These are phyloP conservation scores for Centropus unirufus DNA, from an alignment of 2,113 vertebrate species.

Conservation along the genomic window DNA sequence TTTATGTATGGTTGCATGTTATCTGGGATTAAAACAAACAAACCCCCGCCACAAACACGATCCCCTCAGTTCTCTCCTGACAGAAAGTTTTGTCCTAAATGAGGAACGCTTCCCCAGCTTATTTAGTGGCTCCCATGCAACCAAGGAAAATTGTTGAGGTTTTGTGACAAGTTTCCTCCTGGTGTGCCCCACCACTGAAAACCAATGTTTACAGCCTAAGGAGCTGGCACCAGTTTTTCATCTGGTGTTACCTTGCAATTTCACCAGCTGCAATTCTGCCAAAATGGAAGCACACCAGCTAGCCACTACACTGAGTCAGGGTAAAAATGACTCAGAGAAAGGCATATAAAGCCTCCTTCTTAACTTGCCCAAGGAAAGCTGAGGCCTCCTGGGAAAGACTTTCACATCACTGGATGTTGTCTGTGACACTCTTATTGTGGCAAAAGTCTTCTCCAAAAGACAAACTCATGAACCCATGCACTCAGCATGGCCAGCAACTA, in stretches of 20 bases:
- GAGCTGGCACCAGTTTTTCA: background rate
- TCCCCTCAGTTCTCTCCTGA: background rate
- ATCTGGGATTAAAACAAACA: background rate
- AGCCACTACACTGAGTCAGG: background rate
- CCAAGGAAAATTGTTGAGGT: background rate
- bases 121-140: background rate
- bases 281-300: background rate
- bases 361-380: background rate
- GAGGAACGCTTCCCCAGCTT: background rate
- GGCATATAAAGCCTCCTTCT: background rate
- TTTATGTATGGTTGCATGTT: background rate
- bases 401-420: background rate
- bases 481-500: background rate
- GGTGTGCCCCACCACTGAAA: background rate
- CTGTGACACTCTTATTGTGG: background rate
- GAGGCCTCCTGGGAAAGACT: background rate
- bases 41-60: background rate
- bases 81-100: conserved; percentile 7
- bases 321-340: background rate
- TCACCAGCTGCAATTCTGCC: background rate
- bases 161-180: conserved; percentile 3
- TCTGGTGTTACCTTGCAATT: background rate
- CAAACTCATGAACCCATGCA: background rate
- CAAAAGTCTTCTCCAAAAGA: background rate
- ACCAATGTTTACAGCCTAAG: background rate